These are phyloP conservation scores for Epiblema foenella DNA, from an alignment of 2,888 invertebrate genomes.

Conservation along the genomic window DNA sequence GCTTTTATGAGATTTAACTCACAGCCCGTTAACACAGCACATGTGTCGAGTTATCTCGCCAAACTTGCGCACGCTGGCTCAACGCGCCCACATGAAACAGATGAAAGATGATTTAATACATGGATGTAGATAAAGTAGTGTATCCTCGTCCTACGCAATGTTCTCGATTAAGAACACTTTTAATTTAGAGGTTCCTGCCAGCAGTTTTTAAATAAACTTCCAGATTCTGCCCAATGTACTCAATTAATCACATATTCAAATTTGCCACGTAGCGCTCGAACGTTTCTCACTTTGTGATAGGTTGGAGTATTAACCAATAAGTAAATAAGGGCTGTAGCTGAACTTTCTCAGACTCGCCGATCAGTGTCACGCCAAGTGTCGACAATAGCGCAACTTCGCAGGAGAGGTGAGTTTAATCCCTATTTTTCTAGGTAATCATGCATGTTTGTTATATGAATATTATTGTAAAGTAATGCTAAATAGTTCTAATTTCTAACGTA, in stretches of 20 bases:
- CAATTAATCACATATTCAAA: conserved; percentile 1
- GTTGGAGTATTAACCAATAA: no score
- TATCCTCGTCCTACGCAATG: not conserved
- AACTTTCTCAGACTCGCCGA: not conserved
- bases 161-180: not conserved
- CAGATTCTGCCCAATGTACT: no score
- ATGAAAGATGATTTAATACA: no score
- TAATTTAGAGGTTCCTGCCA: not conserved
- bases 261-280: not conserved
- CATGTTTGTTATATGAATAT: no score
- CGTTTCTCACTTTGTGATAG: not conserved
- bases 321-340: not conserved
- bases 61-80: no score
- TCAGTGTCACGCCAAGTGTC: conserved; percentile 8
- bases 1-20: conserved; percentile 18
- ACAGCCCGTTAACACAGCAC: no score
- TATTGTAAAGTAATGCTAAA: no score
- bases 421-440: not conserved
- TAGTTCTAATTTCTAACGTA: no score
- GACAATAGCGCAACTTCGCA: not conserved
- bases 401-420: not conserved
- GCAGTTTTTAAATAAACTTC: not conserved
- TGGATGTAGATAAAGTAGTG: no score
- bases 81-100: no score
- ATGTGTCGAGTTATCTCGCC: no score